Evolutionary conservation across 2,888 invertebrate genomes (phyloP).

Genomic region (Diarsia rubi): DNA sequence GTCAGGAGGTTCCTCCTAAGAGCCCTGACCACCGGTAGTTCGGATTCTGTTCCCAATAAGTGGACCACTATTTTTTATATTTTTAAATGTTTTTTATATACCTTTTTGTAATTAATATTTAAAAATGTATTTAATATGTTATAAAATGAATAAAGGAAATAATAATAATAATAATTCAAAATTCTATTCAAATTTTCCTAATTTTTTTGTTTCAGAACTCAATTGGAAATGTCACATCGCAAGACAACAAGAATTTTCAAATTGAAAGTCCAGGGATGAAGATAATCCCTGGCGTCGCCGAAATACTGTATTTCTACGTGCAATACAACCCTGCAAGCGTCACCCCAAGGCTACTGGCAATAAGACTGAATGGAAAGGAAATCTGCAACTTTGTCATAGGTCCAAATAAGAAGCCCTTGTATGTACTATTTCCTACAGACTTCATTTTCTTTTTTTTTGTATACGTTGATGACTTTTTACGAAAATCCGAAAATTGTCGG

Average conservation of each 20-base stretch:
- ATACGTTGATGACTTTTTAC: too few relatives aligned
- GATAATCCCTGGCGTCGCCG: slow-evolving; percentile 89
- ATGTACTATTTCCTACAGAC: background rate
- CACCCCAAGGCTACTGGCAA: slow-evolving; percentile 86
- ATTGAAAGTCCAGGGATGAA: slow-evolving; percentile 90
- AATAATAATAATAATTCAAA: too few relatives aligned
- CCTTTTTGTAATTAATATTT: too few relatives aligned
- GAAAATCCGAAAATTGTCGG: background rate
- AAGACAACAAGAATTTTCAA: slow-evolving; percentile 91
- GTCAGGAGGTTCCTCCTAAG: too few relatives aligned
- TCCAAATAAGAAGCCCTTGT: background rate
- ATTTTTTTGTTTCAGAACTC: slow-evolving; percentile 84
- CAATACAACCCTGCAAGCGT: slow-evolving; percentile 88
- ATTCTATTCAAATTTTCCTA: background rate
- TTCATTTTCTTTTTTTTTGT: background rate
- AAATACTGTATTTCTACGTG: slow-evolving; percentile 91
- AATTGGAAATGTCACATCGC: slow-evolving; percentile 90
- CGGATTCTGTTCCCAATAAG: too few relatives aligned
- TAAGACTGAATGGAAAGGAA: slow-evolving; percentile 91
- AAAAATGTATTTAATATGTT: too few relatives aligned
- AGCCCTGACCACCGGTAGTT: too few relatives aligned
- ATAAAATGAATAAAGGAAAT: too few relatives aligned
- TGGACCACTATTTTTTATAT: too few relatives aligned
- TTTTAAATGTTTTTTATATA: too few relatives aligned
- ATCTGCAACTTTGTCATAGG: slow-evolving; percentile 83